Conservation (phyloP, 2,797 vertebrate species). For the Acipenser ruthenus region DNA sequence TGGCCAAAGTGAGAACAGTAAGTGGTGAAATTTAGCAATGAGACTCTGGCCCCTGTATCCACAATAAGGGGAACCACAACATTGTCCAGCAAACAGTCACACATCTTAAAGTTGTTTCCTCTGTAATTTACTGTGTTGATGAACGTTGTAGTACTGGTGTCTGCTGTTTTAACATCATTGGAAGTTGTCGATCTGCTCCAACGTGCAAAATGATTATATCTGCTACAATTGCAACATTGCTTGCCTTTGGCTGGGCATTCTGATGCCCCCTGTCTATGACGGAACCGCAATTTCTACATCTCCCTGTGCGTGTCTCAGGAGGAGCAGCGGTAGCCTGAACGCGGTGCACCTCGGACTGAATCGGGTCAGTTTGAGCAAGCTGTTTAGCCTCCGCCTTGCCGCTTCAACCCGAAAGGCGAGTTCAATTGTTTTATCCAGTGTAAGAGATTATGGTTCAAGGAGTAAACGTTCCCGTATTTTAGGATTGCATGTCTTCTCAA, state of each 20-base stretch:
- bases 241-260: background rate
- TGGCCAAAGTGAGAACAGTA: background rate
- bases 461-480: background rate
- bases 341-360: background rate
- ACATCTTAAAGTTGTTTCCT: slow-evolving; percentile 3
- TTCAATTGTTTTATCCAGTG: background rate
- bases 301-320: background rate
- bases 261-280: slow-evolving; percentile 2
- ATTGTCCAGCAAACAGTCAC: slow-evolving; percentile 6
- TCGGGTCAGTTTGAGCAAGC: background rate
- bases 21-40: slow-evolving; percentile 8
- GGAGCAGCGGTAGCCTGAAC: background rate
- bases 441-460: background rate
- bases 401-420: slow-evolving; percentile 1
- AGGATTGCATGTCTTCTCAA: slow-evolving; percentile 4
- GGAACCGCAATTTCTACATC: slow-evolving; percentile 12
- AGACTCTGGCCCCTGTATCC: slow-evolving; percentile 2
- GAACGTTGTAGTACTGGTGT: background rate
- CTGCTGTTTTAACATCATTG: background rate
- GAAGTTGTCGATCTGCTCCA: slow-evolving; percentile 4
- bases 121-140: slow-evolving; percentile 6
- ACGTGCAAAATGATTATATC: slow-evolving; percentile 5
- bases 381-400: background rate
- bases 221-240: background rate
- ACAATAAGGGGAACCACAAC: slow-evolving; percentile 1